Evolutionary conservation across 2,113 vertebrate genomes (phyloP).

Genomic region (Glaucidium brasilianum): DNA sequence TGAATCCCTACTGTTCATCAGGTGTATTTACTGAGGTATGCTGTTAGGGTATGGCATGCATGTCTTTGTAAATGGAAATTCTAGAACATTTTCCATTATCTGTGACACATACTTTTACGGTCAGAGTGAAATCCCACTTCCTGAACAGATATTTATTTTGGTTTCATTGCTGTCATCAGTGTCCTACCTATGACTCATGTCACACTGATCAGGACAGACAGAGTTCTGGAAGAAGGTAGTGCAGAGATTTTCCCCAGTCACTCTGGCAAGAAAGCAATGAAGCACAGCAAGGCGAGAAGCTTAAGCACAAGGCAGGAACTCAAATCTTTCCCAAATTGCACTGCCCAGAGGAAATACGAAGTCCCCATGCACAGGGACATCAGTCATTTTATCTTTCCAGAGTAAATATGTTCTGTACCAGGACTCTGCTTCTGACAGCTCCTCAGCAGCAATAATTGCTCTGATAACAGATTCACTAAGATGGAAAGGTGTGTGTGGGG

Average conservation of each 20-base stretch:
- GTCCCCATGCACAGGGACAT: not conserved
- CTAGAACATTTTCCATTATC: not conserved
- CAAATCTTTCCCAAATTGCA: not conserved
- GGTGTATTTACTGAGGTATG: not conserved
- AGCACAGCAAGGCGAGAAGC: not conserved
- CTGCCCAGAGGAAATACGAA: not conserved
- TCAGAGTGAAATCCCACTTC: not conserved
- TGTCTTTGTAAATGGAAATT: not conserved
- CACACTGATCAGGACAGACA: not conserved
- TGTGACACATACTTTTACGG: accelerated
- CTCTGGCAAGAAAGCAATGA: not conserved
- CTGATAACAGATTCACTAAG: slow-evolving; percentile 17
- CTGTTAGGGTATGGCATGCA: not conserved
- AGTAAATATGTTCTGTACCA: not conserved
- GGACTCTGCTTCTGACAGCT: slow-evolving; percentile 36
- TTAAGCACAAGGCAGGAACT: not conserved
- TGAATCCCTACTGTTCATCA: not conserved
- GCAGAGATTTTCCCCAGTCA: not conserved
- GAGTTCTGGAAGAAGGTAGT: not conserved
- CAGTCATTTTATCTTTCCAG: slow-evolving; percentile 31
- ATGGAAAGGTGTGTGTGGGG: not conserved
- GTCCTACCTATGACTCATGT: not conserved
- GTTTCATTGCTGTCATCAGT: not conserved
- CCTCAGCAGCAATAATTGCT: slow-evolving; percentile 40
- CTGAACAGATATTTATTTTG: not conserved